Evolutionary conservation across 30 jellyfish, hydroid and myxozoan species (phyloP), one percentile per base, ranked within the genome.

Genomic region (Cassiopea xamachana): DNA sequence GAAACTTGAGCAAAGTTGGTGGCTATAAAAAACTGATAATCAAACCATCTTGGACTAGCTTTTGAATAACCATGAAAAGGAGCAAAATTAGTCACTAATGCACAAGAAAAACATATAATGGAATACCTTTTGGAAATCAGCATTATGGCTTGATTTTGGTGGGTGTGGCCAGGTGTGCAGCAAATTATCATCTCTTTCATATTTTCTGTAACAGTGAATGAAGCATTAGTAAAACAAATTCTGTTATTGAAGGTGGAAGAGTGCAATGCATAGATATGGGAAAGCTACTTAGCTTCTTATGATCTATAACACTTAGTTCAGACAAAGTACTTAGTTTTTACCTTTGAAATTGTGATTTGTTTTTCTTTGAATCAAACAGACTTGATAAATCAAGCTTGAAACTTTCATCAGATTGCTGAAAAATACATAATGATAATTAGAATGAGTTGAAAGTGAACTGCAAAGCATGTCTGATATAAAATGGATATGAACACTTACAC

Each of bases 121-220:
- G 2, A 3, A 62, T 60, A 81, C 80, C 80, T 60, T 81, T 9
- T 47, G 3, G 47, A 49, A 50, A 59, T 74, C 83, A 8, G 82
- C n/a, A 18, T 50, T 59, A 44, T 60, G 81, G 7, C 43, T 75
- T 43, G 18, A 69, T 49, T 82, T 82, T 68, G 94, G 94, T 59
- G 95, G 95, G 50, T 88, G 87, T 68, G 95, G 95, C 95, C 95
- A 88, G 14, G 83, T 69, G 71, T 49, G 61, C 61, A 67, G 43
- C 16, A 27, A 27, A 27, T 45, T 60, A 78, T 19, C n/a, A 1
- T 69, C 86, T 70, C 68, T 43, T 18, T 83, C 76, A 83, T 3
- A 62, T 72, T 39, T 61, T 73, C 92, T 83, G 70, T 17, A 9
- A 0, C 8, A 59, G 14, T 6, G 69, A 59, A 59, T 59, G 14